These are phyloP conservation scores for Helostoma temminkii DNA, from an alignment of 2,797 vertebrate species.

Conservation along the genomic window DNA sequence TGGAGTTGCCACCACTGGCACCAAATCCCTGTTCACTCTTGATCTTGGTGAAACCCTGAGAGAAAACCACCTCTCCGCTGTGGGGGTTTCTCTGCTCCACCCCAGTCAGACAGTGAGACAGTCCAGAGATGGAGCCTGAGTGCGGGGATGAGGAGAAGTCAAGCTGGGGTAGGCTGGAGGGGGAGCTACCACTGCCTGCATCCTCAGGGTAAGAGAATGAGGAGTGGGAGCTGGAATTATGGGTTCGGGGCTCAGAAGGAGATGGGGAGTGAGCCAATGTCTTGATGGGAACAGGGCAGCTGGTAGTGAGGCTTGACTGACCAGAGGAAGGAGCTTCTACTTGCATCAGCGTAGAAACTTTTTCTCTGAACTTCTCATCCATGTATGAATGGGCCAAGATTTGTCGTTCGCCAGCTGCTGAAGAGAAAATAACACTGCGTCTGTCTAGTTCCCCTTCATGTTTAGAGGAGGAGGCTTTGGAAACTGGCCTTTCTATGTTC, in stretches of 20 bases:
- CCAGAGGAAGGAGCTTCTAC: constrained; percentile 73
- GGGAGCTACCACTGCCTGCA: constrained; percentile 88
- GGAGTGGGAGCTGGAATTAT: constrained; percentile 91
- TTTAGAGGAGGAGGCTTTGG: constrained; percentile 88
- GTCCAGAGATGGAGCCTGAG: constrained; percentile 82
- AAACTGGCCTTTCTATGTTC: constrained; percentile 82
- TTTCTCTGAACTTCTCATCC: constrained; percentile 87
- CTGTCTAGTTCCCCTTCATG: constrained; percentile 91
- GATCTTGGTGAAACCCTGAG: constrained; percentile 89
- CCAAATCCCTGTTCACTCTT: constrained; percentile 89
- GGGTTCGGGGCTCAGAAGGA: constrained; percentile 89
- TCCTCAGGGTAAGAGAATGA: constrained; percentile 94
- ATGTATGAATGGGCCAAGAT: constrained; percentile 86
- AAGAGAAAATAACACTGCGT: constrained; percentile 92
- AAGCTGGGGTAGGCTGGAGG: constrained; percentile 91
- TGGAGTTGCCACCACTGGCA: constrained; percentile 93
- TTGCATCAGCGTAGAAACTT: constrained; percentile 71
- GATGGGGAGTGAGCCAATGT: constrained; percentile 89
- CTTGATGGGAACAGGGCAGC: constrained; percentile 92
- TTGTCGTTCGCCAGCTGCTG: constrained; percentile 87
- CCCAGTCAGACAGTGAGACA: constrained; percentile 87
- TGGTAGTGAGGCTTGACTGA: constrained; percentile 87
- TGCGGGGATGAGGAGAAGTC: constrained; percentile 93
- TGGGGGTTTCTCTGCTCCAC: constrained; percentile 86
- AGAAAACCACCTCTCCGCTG: constrained; percentile 85